A percentile compares a stretch with the other conserved stretches of the same genome.
Conservation (phyloP, 2,888 invertebrate species). For the Tenthredo distinguenda region DNA sequence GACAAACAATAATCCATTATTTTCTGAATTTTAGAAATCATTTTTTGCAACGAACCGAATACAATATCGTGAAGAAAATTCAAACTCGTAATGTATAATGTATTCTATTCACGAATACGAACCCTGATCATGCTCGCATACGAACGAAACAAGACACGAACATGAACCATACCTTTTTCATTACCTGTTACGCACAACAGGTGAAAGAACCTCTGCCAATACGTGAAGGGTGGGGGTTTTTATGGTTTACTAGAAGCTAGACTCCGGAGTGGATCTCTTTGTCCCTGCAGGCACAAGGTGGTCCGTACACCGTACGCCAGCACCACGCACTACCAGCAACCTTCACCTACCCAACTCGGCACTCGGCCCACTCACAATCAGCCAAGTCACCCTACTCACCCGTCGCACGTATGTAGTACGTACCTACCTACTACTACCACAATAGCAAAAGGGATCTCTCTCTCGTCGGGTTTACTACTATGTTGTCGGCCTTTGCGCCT, state of each 20-base stretch:
- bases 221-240: not conserved
- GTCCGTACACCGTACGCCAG: not conserved
- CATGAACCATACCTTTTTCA: not conserved
- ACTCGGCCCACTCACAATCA: conserved; percentile 39
- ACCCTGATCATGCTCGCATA: not conserved
- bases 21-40: no score
- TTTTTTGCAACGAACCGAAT: no score
- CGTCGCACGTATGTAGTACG: not conserved
- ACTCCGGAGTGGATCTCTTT: conserved; percentile 29
- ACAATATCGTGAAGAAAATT: no score
- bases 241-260: conserved; percentile 3
- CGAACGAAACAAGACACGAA: not conserved
- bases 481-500: conserved; percentile 41
- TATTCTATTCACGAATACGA: not conserved
- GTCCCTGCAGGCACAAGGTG: conserved; percentile 27
- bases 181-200: conserved; percentile 15
- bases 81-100: no score
- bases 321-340: conserved; percentile 2
- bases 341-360: conserved; percentile 43
- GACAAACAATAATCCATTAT: no score
- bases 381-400: conserved; percentile 47
- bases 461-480: conserved; percentile 19
- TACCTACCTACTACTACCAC: conserved; percentile 24
- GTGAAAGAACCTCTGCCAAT: conserved; percentile 18
- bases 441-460: conserved; percentile 40